Conservation (phyloP, 1,140 invertebrate genomes). For the Bombus superbus region DNA sequence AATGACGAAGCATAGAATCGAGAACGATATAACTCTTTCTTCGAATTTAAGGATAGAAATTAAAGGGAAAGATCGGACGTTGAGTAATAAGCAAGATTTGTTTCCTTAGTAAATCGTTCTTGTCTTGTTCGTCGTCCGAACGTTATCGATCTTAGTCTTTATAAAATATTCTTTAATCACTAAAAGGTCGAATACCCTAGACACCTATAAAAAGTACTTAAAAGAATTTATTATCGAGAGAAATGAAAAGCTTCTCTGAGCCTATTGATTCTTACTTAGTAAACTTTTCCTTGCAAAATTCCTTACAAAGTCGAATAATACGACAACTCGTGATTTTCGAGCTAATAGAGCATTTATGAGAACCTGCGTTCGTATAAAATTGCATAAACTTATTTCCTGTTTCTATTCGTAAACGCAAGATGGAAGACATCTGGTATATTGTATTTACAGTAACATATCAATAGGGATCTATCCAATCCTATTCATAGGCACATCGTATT, state of each 20-base stretch:
- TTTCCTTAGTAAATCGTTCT: too few species aligned
- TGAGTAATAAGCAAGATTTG: background rate
- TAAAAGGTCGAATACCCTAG: background rate
- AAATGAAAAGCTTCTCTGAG: too few species aligned
- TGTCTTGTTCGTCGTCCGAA: background rate
- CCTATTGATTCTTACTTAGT: too few species aligned
- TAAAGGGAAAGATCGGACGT: background rate
- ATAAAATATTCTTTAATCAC: background rate
- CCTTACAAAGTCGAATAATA: too few species aligned
- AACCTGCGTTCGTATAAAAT: background rate
- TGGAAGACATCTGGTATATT: background rate
- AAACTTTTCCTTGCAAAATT: too few species aligned
- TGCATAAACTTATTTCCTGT: background rate
- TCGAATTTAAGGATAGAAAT: background rate
- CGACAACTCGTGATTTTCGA: too few species aligned
- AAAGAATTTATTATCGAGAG: background rate
- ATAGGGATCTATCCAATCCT: background rate
- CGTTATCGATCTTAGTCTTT: background rate
- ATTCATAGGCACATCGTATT: background rate
- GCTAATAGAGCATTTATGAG: too few species aligned
- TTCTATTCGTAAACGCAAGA: background rate
- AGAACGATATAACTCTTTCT: background rate
- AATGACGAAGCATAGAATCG: background rate
- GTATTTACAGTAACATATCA: background rate
- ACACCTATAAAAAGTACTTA: background rate